These are phyloP conservation scores for Drosophila greeni DNA, from an alignment of 2,888 invertebrate species.

Conservation along the genomic window DNA sequence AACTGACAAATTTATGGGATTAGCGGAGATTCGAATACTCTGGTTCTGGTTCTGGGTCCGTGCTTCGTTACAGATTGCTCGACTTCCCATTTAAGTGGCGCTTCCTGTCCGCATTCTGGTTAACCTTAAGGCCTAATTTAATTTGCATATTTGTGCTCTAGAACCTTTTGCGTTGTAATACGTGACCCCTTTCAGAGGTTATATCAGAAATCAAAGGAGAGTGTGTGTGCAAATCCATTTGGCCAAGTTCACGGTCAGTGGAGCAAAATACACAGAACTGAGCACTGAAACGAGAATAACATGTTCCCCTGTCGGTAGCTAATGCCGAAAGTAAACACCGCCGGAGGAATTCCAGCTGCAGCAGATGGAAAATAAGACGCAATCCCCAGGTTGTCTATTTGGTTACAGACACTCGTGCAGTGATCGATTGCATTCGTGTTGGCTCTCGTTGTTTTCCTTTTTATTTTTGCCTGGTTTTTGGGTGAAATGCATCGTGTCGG, in stretches of 20 bases:
- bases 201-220: slow-evolving; percentile 1
- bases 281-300: slow-evolving; percentile 25
- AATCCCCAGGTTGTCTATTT: slow-evolving; percentile 33
- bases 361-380: slow-evolving; percentile 26
- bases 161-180: slow-evolving; percentile 15
- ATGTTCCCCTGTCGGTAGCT: slow-evolving; percentile 31
- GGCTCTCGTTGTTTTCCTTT: slow-evolving; percentile 9
- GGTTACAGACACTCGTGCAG: slow-evolving; percentile 22
- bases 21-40: slow-evolving; percentile 41
- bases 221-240: slow-evolving; percentile 7
- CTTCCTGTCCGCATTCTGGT: slow-evolving; percentile 53
- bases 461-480: slow-evolving; percentile 16
- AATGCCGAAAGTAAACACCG: slow-evolving; percentile 34
- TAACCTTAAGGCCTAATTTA: slow-evolving; percentile 56
- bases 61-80: slow-evolving; percentile 42
- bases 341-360: slow-evolving; percentile 32
- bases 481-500: slow-evolving; percentile 40
- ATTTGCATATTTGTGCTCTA: slow-evolving; percentile 52
- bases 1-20: slow-evolving; percentile 63
- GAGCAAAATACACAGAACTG: slow-evolving; percentile 46
- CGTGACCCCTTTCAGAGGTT: slow-evolving; percentile 1
- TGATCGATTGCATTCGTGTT: slow-evolving; percentile 57
- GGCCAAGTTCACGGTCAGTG: slow-evolving; percentile 66
- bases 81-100: slow-evolving; percentile 9
- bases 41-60: neutral